These are phyloP conservation scores for Chaetodon auriga DNA, from an alignment of 2,113 vertebrate genomes.

Conservation along the genomic window DNA sequence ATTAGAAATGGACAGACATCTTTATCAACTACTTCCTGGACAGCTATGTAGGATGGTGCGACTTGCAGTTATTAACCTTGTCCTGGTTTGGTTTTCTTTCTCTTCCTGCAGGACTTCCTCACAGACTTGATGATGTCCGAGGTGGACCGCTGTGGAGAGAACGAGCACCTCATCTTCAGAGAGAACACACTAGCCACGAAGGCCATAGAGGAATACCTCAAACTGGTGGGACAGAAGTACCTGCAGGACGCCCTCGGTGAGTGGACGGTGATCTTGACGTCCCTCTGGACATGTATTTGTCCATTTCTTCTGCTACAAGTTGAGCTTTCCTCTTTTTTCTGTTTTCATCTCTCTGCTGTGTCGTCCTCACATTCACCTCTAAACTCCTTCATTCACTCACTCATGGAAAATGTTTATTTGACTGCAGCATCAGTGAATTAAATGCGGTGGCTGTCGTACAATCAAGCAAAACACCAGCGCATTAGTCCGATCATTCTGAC, in stretches of 20 bases:
- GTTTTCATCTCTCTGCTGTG: background rate
- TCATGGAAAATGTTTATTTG: background rate
- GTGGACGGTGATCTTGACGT: constrained; percentile 45
- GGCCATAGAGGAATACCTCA: constrained; percentile 99
- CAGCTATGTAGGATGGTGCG: background rate
- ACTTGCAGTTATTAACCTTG: constrained; percentile 17
- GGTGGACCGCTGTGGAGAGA: constrained; percentile 98
- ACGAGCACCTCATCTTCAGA: constrained; percentile 99
- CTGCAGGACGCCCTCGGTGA: constrained; percentile 97
- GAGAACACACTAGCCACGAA: constrained; percentile 98
- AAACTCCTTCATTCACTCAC: background rate
- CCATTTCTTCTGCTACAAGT: background rate
- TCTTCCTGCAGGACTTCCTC: constrained; percentile 92
- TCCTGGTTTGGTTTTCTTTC: background rate
- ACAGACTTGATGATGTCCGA: constrained; percentile 99
- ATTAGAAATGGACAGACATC: background rate
- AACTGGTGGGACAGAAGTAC: constrained; percentile 99
- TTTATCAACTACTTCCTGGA: background rate
- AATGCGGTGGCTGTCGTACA: background rate
- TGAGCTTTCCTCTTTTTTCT: background rate
- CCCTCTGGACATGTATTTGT: background rate
- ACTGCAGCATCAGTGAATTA: background rate
- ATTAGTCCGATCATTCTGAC: background rate
- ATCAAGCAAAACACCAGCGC: background rate
- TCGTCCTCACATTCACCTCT: background rate